These are phyloP conservation scores for Antheraea yamamai DNA, from an alignment of 2,888 invertebrate species.

Conservation along the genomic window DNA sequence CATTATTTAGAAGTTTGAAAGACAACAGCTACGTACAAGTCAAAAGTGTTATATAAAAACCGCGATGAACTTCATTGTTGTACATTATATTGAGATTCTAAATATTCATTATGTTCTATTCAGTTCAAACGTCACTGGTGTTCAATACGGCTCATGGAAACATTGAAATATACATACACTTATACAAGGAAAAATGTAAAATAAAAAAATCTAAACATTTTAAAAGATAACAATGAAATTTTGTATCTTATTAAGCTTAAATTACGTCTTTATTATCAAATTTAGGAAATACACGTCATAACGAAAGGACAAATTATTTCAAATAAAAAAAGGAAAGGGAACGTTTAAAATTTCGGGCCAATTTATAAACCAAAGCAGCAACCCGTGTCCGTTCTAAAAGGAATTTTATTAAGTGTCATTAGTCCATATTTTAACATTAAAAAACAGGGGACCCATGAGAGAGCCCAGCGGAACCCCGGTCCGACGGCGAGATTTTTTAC, in stretches of 20 bases:
- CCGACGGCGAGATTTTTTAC: slow-evolving; percentile 51
- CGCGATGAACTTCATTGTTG: neutral
- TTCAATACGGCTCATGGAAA: neutral
- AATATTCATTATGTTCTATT: neutral
- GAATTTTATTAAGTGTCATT: slow-evolving; percentile 74
- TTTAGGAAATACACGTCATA: slow-evolving; percentile 35
- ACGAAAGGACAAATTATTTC: slow-evolving; percentile 49
- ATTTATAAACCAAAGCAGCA: slow-evolving; percentile 45
- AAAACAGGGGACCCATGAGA: slow-evolving; percentile 55
- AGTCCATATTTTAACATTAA: slow-evolving; percentile 64
- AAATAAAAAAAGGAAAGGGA: slow-evolving; percentile 38
- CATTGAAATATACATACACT: neutral
- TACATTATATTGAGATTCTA: neutral
- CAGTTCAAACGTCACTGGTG: neutral
- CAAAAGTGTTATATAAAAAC: neutral
- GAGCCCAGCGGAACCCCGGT: slow-evolving; percentile 60
- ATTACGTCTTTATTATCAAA: slow-evolving; percentile 29
- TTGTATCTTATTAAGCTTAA: slow-evolving; percentile 8
- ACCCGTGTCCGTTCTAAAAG: slow-evolving; percentile 51
- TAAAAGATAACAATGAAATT: slow-evolving; percentile 7
- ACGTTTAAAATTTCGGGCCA: slow-evolving; percentile 41
- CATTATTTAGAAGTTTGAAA: neutral
- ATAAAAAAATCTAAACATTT: neutral
- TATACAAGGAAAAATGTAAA: neutral
- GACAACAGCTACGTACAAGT: neutral